These are phyloP conservation scores for Sycophaga agraensis DNA, from an alignment of 1,140 invertebrate genomes.

Conservation along the genomic window DNA sequence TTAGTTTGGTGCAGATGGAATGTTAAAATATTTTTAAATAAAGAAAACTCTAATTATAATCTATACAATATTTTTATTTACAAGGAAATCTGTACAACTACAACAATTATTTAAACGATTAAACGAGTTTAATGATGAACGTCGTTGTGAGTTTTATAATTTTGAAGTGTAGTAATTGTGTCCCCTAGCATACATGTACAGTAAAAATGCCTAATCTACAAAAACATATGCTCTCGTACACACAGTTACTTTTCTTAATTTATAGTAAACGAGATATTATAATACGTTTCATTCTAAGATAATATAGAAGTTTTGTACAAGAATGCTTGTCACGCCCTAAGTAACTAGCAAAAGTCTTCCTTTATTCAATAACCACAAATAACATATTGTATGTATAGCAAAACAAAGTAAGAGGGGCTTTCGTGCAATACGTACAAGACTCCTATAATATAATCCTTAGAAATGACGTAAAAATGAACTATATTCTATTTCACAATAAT, in stretches of 20 bases:
- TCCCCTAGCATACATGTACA: background rate
- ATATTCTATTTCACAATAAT: constrained; percentile 17
- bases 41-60: background rate
- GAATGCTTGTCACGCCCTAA: constrained; percentile 37
- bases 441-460: constrained; percentile 19
- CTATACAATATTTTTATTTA: background rate
- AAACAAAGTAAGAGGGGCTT: constrained; percentile 32
- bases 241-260: no score
- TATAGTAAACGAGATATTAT: constrained; percentile 26
- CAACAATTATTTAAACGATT: no score
- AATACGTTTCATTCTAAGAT: constrained; percentile 21
- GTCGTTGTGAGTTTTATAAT: no score
- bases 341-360: constrained; percentile 50
- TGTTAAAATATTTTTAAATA: background rate
- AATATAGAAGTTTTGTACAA: constrained; percentile 44
- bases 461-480: background rate
- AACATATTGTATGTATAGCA: constrained; percentile 31
- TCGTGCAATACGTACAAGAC: constrained; percentile 43
- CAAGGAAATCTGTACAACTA: no score
- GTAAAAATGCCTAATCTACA: background rate
- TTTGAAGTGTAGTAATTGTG: background rate
- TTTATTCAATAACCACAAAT: constrained; percentile 40
- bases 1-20: background rate
- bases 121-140: no score
- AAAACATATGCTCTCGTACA: no score